Base-by-base conservation (phyloP, 2,113 vertebrate genomes). In the Carassius carassius region DNA sequence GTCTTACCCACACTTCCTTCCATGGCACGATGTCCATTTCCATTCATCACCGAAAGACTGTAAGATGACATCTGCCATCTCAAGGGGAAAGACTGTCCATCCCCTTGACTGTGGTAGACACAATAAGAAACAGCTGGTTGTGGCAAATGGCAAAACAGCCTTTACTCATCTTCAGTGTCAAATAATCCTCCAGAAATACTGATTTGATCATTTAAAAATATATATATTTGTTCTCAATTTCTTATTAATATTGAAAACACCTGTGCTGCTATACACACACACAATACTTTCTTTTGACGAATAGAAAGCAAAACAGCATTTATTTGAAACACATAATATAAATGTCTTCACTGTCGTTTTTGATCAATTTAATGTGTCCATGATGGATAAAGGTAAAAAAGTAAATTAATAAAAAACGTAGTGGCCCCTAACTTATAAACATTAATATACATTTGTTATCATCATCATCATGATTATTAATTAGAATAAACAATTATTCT, bases 61-160 rank as follows among this genome's bases (percentile, higher is more conserved):
- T 87, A 93, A 37, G 93, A 93, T 86, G 96, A 95, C 81, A 89
- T 94, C 78, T 92, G 83, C 29, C 87, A 87, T 82, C 94, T 95
- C 90, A 94, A 92, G 4, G 95, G 95, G 89, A 96, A 97, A 1
- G 92, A 96, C 14, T 96, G 95, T 56, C 96, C 96, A 87, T 96
- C 95, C 0, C 96, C 96, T 80, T 92, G 92, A 90, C 96, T 97
- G 86, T 14, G 1, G 56, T 10, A 6, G 32, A 81, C 37, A 51
- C 1, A 49, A 67, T 60, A 29, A 32, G 13, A 54, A 76, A 76
- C 41, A 4, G n/a, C 16, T 49, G n/a, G 41, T 16, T 72, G 19
- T 72, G 19, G 72, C 41, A 47, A 5, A 65, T 32, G 29, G 63
- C 25, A 65, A 65, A 65, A 17, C 14, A 54, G 49, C 49, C 49